Percentiles rank a stretch among this genome's conserved stretches.
These are phyloP conservation scores for Callipepla californica DNA, from an alignment of 2,113 vertebrate species.

Conservation along the genomic window DNA sequence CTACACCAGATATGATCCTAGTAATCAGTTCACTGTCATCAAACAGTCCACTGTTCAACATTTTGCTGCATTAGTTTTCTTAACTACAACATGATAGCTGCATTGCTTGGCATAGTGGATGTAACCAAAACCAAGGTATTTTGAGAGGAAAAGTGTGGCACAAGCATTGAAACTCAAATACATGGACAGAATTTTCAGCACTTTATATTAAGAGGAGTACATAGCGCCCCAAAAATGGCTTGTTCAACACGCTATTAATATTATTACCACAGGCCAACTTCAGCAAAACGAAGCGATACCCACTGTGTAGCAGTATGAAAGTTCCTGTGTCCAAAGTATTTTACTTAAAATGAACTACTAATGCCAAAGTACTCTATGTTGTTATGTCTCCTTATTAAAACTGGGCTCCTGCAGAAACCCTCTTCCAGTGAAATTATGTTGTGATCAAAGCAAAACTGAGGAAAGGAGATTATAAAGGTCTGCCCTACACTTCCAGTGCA, in stretches of 20 bases:
- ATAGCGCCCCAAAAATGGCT: background rate
- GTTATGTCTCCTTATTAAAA: background rate
- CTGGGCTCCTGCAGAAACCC: background rate
- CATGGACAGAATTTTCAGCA: background rate
- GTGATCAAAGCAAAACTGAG: constrained; percentile 1
- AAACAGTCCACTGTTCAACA: too few species aligned
- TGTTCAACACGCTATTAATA: background rate
- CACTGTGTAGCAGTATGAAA: background rate
- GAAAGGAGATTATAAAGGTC: constrained; percentile 11
- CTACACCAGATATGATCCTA: background rate
- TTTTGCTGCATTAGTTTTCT: background rate
- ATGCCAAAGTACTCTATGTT: background rate
- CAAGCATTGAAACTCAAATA: background rate
- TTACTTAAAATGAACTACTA: background rate
- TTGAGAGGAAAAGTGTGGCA: background rate
- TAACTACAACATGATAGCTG: background rate
- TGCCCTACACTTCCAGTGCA: background rate
- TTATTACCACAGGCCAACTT: background rate
- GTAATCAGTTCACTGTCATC: too few species aligned
- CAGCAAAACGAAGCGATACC: background rate
- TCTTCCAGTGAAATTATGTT: background rate
- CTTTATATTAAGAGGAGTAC: background rate
- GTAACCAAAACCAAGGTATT: background rate
- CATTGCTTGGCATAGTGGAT: background rate
- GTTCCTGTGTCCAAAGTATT: background rate